A percentile compares a stretch with the other conserved stretches of the same genome.
phyloP scores from a whole-genome alignment of 2,797 vertebrate genomes.

The Lagorchestes hirsutus region DNA sequence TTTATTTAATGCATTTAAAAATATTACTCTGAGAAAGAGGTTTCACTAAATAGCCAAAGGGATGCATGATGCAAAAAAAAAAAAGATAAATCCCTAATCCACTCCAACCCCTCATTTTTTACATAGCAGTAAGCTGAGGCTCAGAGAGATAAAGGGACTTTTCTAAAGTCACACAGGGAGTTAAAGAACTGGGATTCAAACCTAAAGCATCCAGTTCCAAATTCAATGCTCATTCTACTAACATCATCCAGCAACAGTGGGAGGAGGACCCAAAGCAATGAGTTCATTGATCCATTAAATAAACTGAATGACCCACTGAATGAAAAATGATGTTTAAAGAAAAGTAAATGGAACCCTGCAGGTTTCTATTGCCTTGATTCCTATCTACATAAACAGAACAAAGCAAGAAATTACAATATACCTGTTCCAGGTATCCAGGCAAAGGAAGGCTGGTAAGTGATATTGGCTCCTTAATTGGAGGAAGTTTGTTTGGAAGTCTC shows the following conservation, averaged over 20 bases:
- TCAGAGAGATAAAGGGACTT: background rate
- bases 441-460: slow-evolving; percentile 92
- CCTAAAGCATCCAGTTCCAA: background rate
- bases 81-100: background rate
- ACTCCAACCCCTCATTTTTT: background rate
- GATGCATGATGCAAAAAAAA: background rate
- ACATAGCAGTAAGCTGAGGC: background rate
- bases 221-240: background rate
- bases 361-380: background rate
- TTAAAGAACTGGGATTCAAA: background rate
- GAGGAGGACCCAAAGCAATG: background rate
- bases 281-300: background rate
- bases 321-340: slow-evolving; percentile 48
- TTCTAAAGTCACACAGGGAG: background rate
- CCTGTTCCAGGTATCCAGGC: slow-evolving; percentile 97
- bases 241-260: background rate
- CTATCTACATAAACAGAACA: slow-evolving; percentile 32
- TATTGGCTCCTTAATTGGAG: slow-evolving; percentile 90
- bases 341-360: background rate
- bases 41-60: background rate
- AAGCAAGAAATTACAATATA: slow-evolving; percentile 70
- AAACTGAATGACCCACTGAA: background rate
- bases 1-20: background rate
- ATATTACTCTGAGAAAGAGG: background rate
- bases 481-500: slow-evolving; percentile 93